Evolutionary conservation across 2,113 vertebrate species (phyloP).

Genomic region (Xiphophorus hellerii): DNA sequence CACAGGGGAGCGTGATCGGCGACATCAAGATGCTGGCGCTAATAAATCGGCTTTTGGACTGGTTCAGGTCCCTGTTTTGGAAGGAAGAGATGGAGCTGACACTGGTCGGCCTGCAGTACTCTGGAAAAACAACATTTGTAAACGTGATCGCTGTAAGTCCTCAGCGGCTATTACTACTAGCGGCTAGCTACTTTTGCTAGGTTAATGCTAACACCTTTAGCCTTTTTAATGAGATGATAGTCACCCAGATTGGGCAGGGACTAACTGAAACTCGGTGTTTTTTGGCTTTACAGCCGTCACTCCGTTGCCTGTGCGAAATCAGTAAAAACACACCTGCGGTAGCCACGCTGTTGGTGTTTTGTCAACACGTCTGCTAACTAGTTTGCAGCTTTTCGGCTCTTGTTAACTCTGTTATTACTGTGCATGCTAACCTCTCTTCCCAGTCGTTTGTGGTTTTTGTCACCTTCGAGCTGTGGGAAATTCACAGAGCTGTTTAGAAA

Average conservation of each 20-base stretch:
- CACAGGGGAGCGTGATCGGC: slow-evolving; percentile 33
- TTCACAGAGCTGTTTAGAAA: not conserved
- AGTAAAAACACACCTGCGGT: slow-evolving; percentile 3
- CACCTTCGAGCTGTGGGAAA: not conserved
- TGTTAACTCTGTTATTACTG: slow-evolving; percentile 4
- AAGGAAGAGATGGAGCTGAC: slow-evolving; percentile 94
- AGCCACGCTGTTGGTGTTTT: not conserved
- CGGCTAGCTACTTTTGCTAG: slow-evolving; percentile 51
- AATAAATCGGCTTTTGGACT: slow-evolving; percentile 87
- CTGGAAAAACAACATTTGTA: slow-evolving; percentile 91
- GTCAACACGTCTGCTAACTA: slow-evolving; percentile 36
- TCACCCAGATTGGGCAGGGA: not conserved
- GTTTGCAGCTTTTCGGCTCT: slow-evolving; percentile 10
- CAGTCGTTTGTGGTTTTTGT: not conserved
- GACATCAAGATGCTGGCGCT: slow-evolving; percentile 83
- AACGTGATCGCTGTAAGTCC: slow-evolving; percentile 89
- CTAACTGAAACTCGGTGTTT: not conserved
- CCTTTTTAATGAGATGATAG: slow-evolving; percentile 37
- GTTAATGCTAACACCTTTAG: slow-evolving; percentile 53
- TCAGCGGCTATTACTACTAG: slow-evolving; percentile 40
- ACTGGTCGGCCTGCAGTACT: slow-evolving; percentile 89
- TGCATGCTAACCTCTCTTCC: slow-evolving; percentile 3
- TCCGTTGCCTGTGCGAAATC: not conserved
- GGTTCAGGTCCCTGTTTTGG: slow-evolving; percentile 89
- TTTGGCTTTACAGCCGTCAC: not conserved